A percentile compares a stretch with the other conserved stretches of the same genome.
These are phyloP conservation scores for Mesochorus sp. DNA, from an alignment of 2,888 invertebrate genomes.

Conservation along the genomic window DNA sequence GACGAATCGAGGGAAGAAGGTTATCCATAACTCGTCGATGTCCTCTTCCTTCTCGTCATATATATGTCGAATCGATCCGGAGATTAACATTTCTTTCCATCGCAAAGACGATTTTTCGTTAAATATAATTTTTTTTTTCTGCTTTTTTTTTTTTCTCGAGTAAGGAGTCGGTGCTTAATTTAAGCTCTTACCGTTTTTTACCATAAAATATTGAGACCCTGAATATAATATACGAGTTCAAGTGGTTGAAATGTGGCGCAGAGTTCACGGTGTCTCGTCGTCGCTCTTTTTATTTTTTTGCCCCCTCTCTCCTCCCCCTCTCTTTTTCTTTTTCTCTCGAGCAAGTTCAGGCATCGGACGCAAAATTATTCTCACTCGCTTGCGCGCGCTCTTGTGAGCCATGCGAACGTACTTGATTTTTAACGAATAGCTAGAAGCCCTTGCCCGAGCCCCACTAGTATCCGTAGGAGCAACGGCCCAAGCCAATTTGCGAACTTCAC, in stretches of 20 bases:
- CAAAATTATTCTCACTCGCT: slow-evolving; percentile 58
- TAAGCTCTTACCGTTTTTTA: neutral
- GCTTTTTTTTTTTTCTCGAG: neutral
- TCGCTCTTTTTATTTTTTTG: too few species aligned
- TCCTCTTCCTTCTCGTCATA: slow-evolving; percentile 12
- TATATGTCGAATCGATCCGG: slow-evolving; percentile 1
- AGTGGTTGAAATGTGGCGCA: slow-evolving; percentile 24
- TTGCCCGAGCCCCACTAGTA: slow-evolving; percentile 3
- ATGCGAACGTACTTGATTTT: slow-evolving; percentile 61
- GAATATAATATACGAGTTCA: neutral
- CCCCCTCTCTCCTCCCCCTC: slow-evolving; percentile 8
- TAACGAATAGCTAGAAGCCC: slow-evolving; percentile 58
- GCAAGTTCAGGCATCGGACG: too few species aligned
- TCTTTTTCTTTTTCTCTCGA: slow-evolving; percentile 4
- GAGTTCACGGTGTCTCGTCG: slow-evolving; percentile 27
- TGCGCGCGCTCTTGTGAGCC: slow-evolving; percentile 50
- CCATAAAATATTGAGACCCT: slow-evolving; percentile 39
- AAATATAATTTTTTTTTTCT: neutral
- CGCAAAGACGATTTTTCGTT: too few species aligned
- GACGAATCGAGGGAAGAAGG: slow-evolving; percentile 48
- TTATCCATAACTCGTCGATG: slow-evolving; percentile 35
- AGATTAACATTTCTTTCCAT: too few species aligned
- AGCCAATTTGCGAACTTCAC: slow-evolving; percentile 63
- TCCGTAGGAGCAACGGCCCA: slow-evolving; percentile 30
- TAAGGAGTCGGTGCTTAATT: neutral